These are phyloP conservation scores for Siphamia tubifer DNA, from an alignment of 2,113 vertebrate genomes.

Conservation along the genomic window DNA sequence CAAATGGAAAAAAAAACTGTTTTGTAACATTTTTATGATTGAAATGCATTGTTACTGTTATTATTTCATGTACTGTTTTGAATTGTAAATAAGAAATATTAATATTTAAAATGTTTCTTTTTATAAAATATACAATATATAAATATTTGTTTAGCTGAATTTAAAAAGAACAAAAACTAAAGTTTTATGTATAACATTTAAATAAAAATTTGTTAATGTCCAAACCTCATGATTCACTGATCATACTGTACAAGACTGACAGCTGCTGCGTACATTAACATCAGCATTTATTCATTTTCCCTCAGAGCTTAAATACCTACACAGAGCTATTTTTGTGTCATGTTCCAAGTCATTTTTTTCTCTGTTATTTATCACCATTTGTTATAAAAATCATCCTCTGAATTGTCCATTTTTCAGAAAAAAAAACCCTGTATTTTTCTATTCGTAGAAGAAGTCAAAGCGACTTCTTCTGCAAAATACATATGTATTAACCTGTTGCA, in stretches of 20 bases:
- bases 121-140: conserved; percentile 85
- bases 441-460: no score
- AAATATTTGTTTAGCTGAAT: conserved; percentile 82
- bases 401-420: no score
- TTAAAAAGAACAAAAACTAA: conserved; percentile 79
- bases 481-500: background rate
- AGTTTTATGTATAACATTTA: conserved; percentile 88
- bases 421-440: no score
- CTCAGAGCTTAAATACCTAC: no score
- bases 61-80: conserved; percentile 91
- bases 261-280: background rate
- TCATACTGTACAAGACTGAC: no score
- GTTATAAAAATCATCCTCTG: no score
- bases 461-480: no score
- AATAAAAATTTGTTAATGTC: conserved; percentile 81
- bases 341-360: no score
- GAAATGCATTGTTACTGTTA: conserved; percentile 76
- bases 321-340: no score
- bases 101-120: conserved; percentile 96
- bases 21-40: conserved; percentile 90
- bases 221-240: conserved; percentile 11
- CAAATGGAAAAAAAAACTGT: conserved; percentile 85
- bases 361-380: no score
- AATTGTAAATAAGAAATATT: conserved; percentile 98
- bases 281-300: background rate